Evolutionary conservation across 2,888 invertebrate species (phyloP), one percentile per base, ranked within the genome.

Genomic region (Xestia xanthographa): DNA sequence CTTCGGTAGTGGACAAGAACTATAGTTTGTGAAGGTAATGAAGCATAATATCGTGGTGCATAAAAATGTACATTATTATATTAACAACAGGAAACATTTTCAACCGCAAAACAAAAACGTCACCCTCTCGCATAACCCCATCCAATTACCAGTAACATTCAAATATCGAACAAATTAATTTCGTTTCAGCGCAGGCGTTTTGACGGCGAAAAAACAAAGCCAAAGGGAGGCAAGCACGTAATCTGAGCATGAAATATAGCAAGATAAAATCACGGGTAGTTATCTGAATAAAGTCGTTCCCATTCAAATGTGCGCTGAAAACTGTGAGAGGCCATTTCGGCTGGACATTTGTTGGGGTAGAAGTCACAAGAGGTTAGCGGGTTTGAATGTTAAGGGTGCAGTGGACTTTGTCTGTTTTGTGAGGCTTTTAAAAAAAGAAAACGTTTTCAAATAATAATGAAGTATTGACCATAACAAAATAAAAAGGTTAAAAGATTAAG

Each of bases 221-320:
- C 56, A 43, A 71, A 83, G 81, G 74, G 84, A 72, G 86, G 86
- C 86, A 84, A 81, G 74, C 80, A 86, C 84, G 90, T 92, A 93
- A 91, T 92, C 91, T 92, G 91, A 90, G 92, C 90, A 94, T 94
- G 93, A 94, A 93, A 93, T 93, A 94, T 92, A 88, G 88, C 86
- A 89, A 91, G 92, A 93, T 93, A 93, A 92, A 93, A 94, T 93
- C 92, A 88, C 87, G 88, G 87, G 92, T 89, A 91, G 94, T 93
- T 94, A 95, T 95, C 94, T 91, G 92, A 94, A 95, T 95, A 94
- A 94, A 95, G 95, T 92, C 94, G 92, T 95, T 95, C 91, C 91
- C 93, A 95, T 95, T 94, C 95, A 94, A 95, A 94, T 93, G 94
- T 91, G 89, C 91, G 91, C 91, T 94, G 93, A 93, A 94, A 94